Percentiles rank a stretch among this genome's conserved stretches.
These are phyloP conservation scores for Paelopatides confundens DNA, from an alignment of 53 echinoderm and acorn worm species.

Conservation along the genomic window DNA sequence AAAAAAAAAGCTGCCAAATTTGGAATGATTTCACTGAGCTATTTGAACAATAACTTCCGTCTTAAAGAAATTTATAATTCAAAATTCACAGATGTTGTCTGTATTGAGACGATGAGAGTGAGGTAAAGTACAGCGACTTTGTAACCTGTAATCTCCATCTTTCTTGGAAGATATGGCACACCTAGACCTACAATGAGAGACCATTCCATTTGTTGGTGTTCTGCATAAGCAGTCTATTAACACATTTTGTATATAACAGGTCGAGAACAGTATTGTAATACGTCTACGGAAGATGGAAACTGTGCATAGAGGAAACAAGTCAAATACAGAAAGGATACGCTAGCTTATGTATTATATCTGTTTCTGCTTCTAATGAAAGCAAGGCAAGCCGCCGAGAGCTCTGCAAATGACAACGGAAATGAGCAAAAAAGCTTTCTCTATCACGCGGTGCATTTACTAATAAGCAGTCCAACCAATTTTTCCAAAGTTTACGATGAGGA, in stretches of 20 bases:
- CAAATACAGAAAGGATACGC: not conserved
- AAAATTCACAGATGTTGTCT: not conserved
- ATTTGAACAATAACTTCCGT: conserved; percentile 32
- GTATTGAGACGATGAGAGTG: not conserved
- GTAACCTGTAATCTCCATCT: not conserved
- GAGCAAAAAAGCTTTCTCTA: conserved; percentile 36
- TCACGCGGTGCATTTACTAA: conserved; percentile 47
- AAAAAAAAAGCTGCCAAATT: not conserved
- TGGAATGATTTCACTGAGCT: not conserved
- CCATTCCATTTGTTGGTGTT: too few species aligned
- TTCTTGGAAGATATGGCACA: too few species aligned
- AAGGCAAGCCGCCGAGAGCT: conserved; percentile 42
- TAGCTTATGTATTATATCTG: not conserved
- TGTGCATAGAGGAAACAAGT: not conserved
- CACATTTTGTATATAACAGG: not conserved
- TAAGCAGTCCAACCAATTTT: conserved; percentile 20
- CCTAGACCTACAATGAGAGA: too few species aligned
- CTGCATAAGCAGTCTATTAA: not conserved
- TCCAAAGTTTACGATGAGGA: not conserved
- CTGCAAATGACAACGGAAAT: conserved; percentile 32
- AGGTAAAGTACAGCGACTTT: conserved; percentile 33
- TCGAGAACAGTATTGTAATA: not conserved
- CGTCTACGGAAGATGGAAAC: not conserved
- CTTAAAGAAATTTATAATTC: not conserved
- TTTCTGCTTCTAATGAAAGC: conserved; percentile 28